phyloP scores from a whole-genome alignment of 2,888 invertebrate genomes.

The Syrista parreyssii region DNA sequence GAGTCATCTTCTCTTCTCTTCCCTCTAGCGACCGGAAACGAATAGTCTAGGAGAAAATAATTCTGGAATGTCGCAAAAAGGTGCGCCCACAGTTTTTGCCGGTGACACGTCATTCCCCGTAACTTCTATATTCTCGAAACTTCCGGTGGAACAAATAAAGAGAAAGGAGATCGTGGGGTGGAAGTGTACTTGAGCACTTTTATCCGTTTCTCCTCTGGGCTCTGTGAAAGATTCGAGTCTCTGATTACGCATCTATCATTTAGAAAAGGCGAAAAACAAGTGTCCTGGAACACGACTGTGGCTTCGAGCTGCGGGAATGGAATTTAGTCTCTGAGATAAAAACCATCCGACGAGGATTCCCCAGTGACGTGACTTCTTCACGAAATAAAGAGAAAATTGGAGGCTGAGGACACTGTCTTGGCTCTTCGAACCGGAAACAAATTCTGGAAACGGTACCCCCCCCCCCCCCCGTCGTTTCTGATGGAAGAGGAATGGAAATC shows the following conservation, averaged over 20 bases:
- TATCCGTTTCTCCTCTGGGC: not conserved
- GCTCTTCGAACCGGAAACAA: not conserved
- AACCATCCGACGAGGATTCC: not conserved
- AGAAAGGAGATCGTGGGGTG: not conserved
- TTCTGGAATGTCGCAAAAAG: constrained; percentile 10
- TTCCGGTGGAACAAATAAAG: not conserved
- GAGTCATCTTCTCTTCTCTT: not conserved
- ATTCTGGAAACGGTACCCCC: not conserved
- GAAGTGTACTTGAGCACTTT: not conserved
- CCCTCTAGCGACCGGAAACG: not conserved
- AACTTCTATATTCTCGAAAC: constrained; percentile 4
- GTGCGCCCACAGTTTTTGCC: constrained; percentile 30
- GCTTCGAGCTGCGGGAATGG: not conserved
- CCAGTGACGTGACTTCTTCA: not conserved
- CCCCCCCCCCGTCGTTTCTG: not conserved
- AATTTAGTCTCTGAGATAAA: not conserved
- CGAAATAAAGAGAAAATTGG: constrained; percentile 70
- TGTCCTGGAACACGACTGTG: not conserved
- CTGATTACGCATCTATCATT: not conserved
- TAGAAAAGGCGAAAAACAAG: no score
- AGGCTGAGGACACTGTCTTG: constrained; percentile 40
- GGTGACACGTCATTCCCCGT: constrained; percentile 35
- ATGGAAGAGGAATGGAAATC: not conserved
- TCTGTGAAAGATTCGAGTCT: not conserved
- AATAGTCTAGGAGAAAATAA: constrained; percentile 11